Evolutionary conservation across 1,140 invertebrate species (phyloP).

Genomic region (Drosophila albomicans): DNA sequence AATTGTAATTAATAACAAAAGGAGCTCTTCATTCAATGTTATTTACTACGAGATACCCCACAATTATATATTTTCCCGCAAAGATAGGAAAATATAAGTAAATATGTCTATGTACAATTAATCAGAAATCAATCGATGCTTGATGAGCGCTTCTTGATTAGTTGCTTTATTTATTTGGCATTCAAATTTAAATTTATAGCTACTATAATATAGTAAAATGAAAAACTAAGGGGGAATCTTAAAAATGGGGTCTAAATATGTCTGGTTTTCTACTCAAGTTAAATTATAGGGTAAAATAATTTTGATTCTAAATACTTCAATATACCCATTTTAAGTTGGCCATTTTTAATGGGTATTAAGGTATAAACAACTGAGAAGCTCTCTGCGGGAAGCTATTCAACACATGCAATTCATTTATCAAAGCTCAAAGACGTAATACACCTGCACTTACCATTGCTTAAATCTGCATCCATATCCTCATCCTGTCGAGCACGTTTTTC

Average conservation of each 20-base stretch:
- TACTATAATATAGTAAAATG: too few species aligned
- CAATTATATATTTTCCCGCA: not conserved
- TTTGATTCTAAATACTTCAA: not conserved
- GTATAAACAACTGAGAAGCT: constrained; percentile 8
- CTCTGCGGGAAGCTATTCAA: constrained; percentile 1
- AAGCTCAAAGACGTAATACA: not conserved
- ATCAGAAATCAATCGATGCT: not conserved
- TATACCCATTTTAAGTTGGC: not conserved
- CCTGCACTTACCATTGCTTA: constrained; percentile 61
- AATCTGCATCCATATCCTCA: constrained; percentile 76
- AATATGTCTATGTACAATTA: not conserved
- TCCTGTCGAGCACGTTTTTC: constrained; percentile 85
- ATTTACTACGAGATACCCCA: not conserved
- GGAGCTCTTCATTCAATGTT: not conserved
- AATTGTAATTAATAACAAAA: constrained; percentile 25
- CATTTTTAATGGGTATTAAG: not conserved
- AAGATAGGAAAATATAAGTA: not conserved
- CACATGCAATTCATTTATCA: not conserved
- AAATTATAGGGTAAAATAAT: not conserved
- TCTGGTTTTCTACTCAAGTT: too few species aligned
- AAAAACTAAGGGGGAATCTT: too few species aligned
- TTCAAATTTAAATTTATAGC: not conserved
- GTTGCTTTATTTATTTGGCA: not conserved
- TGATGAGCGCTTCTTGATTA: not conserved
- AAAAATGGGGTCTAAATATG: too few species aligned